Evolutionary conservation across 2,888 invertebrate genomes (phyloP).

Genomic region (Venusia cambrica): DNA sequence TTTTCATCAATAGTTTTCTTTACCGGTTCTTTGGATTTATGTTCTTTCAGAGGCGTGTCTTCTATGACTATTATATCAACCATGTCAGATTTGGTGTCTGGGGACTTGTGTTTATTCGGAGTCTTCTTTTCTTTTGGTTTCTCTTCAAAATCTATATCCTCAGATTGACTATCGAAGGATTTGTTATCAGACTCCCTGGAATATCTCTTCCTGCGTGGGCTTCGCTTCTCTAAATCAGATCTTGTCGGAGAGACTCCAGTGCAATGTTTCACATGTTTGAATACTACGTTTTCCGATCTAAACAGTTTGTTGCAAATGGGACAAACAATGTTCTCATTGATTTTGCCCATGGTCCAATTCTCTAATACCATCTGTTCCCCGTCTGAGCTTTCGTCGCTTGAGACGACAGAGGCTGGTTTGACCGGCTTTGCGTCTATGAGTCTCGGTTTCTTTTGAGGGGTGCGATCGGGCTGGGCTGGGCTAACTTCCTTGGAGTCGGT

Average conservation of each 20-base stretch:
- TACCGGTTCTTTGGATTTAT: slow-evolving; percentile 2
- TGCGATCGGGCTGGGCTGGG: too few species aligned
- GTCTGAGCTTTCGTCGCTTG: slow-evolving; percentile 52
- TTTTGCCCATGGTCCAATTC: slow-evolving; percentile 79
- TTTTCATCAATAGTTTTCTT: slow-evolving; percentile 12
- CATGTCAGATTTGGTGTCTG: slow-evolving; percentile 36
- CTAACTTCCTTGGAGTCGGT: slow-evolving; percentile 44
- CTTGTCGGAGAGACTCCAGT: slow-evolving; percentile 71
- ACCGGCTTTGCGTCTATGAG: slow-evolving; percentile 50
- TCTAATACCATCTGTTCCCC: slow-evolving; percentile 56
- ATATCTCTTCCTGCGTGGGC: slow-evolving; percentile 46
- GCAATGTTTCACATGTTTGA: slow-evolving; percentile 77
- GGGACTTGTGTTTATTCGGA: slow-evolving; percentile 49
- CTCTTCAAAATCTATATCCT: slow-evolving; percentile 50
- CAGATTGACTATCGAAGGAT: slow-evolving; percentile 47
- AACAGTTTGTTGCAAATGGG: slow-evolving; percentile 75
- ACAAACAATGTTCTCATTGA: slow-evolving; percentile 74
- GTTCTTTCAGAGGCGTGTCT: slow-evolving; percentile 51
- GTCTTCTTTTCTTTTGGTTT: slow-evolving; percentile 38
- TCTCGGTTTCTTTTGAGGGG: slow-evolving; percentile 62
- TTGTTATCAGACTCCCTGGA: slow-evolving; percentile 57
- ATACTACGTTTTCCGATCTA: slow-evolving; percentile 74
- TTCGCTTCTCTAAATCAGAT: slow-evolving; percentile 64
- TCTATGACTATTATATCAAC: slow-evolving; percentile 58
- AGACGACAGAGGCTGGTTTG: slow-evolving; percentile 37